Evolutionary conservation across 1,140 invertebrate genomes (phyloP).

Genomic region (Chironomus striatipennis): DNA sequence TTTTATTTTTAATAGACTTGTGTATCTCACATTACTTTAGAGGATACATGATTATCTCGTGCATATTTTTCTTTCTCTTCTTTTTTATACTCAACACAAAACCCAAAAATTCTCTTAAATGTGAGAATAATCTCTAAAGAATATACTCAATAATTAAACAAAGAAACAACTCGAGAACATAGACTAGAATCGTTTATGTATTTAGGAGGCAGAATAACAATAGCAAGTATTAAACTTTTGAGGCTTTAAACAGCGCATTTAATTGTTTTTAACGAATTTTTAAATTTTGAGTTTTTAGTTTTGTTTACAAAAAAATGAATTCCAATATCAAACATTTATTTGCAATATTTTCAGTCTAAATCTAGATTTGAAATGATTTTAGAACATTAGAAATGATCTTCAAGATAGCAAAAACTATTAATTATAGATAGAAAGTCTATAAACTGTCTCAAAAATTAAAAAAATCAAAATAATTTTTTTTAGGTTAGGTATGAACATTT

Average conservation of each 20-base stretch:
- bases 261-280: too few species aligned
- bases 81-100: not conserved
- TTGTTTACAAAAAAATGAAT: too few species aligned
- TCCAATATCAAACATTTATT: too few species aligned
- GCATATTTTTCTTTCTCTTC: not conserved
- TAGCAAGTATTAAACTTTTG: not conserved
- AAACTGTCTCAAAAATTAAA: too few species aligned
- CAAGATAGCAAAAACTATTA: too few species aligned
- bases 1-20: too few species aligned
- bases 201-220: not conserved
- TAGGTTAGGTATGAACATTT: too few species aligned
- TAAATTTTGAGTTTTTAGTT: not conserved
- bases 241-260: not conserved
- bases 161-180: conserved; percentile 1
- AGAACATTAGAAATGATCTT: too few species aligned
- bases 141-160: conserved; percentile 14
- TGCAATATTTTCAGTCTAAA: too few species aligned
- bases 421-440: too few species aligned
- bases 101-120: not conserved
- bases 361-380: too few species aligned
- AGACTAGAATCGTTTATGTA: not conserved
- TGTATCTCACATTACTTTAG: not conserved
- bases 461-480: too few species aligned
- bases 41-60: not conserved
- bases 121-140: conserved; percentile 6